phyloP scores from a whole-genome alignment of 2,797 vertebrate species.

The Novumbra hubbsi region DNA sequence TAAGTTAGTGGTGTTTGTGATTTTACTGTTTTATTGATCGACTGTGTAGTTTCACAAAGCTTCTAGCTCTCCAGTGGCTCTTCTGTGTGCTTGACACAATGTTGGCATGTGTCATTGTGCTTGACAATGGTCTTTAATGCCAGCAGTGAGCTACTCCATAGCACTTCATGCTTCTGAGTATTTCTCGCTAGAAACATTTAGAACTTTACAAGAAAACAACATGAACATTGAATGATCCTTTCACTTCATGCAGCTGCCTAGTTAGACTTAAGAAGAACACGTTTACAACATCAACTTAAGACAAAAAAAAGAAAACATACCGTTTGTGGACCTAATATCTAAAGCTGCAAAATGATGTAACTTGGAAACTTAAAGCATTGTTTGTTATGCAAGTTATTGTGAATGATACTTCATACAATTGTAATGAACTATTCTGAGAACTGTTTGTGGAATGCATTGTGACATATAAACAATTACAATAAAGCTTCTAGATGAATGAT shows the following conservation, averaged over 20 bases:
- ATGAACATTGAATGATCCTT: slow-evolving; percentile 63
- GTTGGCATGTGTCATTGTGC: slow-evolving; percentile 23
- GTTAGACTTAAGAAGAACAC: slow-evolving; percentile 73
- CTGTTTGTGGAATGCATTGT: slow-evolving; percentile 98
- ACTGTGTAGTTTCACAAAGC: slow-evolving; percentile 84
- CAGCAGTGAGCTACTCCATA: slow-evolving; percentile 53
- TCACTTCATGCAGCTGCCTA: slow-evolving; percentile 77
- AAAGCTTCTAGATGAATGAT: slow-evolving; percentile 91
- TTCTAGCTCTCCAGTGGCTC: slow-evolving; percentile 76
- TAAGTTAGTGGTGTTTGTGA: slow-evolving; percentile 82
- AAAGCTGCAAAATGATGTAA: slow-evolving; percentile 80
- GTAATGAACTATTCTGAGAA: slow-evolving; percentile 86
- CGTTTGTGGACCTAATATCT: slow-evolving; percentile 83
- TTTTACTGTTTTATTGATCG: slow-evolving; percentile 87
- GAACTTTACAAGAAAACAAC: slow-evolving; percentile 62
- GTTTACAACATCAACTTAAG: slow-evolving; percentile 80
- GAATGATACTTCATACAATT: slow-evolving; percentile 84
- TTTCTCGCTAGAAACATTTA: slow-evolving; percentile 79
- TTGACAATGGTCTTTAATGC: slow-evolving; percentile 33
- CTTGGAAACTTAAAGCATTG: slow-evolving; percentile 83
- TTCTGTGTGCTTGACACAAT: slow-evolving; percentile 73
- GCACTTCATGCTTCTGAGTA: slow-evolving; percentile 79
- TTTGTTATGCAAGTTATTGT: slow-evolving; percentile 87
- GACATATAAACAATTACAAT: slow-evolving; percentile 95
- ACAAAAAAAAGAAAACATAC: slow-evolving; percentile 40